A percentile compares a stretch with the other conserved stretches of the same genome.
Conservation (phyloP, 2,113 vertebrate species). For the Phyllostomus hastatus region DNA sequence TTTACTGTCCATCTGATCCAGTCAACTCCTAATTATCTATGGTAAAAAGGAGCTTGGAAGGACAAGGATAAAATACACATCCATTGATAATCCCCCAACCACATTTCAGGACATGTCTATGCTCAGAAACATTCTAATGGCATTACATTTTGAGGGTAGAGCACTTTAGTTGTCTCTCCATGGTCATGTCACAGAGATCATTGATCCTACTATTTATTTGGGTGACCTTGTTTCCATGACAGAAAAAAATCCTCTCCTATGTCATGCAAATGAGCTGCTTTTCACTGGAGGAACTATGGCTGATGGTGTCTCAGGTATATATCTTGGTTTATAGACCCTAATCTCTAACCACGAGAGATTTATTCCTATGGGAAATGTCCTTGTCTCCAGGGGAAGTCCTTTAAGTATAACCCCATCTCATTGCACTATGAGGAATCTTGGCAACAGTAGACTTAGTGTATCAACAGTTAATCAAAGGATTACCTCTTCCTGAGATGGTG, state of each 20-base stretch:
- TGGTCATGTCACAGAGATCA: not conserved
- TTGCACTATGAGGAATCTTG: not conserved
- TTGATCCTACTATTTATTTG: not conserved
- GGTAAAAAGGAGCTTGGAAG: not conserved
- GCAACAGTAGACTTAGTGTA: not conserved
- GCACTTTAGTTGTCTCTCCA: not conserved
- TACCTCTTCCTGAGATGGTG: not conserved
- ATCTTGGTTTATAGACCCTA: not conserved
- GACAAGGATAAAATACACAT: not conserved
- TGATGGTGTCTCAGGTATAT: not conserved
- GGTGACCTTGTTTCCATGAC: not conserved
- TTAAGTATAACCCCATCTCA: not conserved
- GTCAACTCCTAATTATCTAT: not conserved
- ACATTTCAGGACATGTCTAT: constrained; percentile 29
- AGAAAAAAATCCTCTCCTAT: not conserved
- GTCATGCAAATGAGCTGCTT: not conserved
- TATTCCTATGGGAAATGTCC: not conserved
- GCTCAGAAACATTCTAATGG: constrained; percentile 15
- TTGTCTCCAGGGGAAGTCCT: not conserved
- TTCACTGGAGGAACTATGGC: not conserved
- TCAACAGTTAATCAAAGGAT: not conserved
- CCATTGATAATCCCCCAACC: constrained; percentile 2
- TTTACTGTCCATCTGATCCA: not conserved
- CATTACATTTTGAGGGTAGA: not conserved
- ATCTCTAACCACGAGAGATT: not conserved